phyloP scores from a whole-genome alignment of 2,113 vertebrate species.

The Excalfactoria chinensis region DNA sequence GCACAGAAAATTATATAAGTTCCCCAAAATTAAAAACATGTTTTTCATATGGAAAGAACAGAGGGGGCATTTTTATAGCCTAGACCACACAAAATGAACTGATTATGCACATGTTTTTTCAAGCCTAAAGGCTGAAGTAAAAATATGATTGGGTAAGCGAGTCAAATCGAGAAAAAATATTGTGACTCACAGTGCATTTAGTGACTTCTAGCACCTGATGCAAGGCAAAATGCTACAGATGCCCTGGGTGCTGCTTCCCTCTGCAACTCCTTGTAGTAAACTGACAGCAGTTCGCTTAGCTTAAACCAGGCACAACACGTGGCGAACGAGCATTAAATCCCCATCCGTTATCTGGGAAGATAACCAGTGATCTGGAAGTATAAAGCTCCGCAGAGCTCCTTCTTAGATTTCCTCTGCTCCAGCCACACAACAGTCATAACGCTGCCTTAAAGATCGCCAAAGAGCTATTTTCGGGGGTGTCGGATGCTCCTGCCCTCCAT shows the following conservation, averaged over 20 bases:
- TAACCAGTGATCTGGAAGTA: neutral
- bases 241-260: neutral
- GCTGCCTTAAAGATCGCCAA: neutral
- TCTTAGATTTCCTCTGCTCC: neutral
- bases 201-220: constrained; percentile 65
- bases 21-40: constrained; percentile 95
- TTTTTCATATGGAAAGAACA: constrained; percentile 91
- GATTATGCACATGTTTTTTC: constrained; percentile 82
- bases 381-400: neutral
- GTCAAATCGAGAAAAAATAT: constrained; percentile 60
- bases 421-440: neutral
- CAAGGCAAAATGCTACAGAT: constrained; percentile 42
- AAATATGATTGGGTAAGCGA: constrained; percentile 66
- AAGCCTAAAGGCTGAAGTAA: constrained; percentile 75
- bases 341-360: neutral
- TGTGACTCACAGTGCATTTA: neutral
- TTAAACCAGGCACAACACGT: neutral
- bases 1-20: constrained; percentile 92
- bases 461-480: neutral
- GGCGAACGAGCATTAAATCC: neutral
- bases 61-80: constrained; percentile 88
- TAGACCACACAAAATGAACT: constrained; percentile 96
- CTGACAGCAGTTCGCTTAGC: neutral
- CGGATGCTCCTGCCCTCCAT: neutral
- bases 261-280: neutral